Base-by-base conservation (phyloP, 2,113 vertebrate genomes). In the Aramus guarauna region DNA sequence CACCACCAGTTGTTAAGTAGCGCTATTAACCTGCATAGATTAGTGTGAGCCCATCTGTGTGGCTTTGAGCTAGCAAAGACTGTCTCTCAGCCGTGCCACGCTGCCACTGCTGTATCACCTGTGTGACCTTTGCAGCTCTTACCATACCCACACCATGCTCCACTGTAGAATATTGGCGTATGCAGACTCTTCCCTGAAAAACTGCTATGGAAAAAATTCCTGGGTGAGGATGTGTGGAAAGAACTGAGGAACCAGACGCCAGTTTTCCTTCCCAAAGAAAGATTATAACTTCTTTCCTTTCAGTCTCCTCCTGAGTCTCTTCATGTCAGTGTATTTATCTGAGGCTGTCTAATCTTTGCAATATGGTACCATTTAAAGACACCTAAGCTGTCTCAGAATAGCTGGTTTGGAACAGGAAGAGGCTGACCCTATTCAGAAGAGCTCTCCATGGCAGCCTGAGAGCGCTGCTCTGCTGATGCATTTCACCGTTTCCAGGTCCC, bases 91-190 rank as follows among this genome's bases (percentile, higher is more conserved):
- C 26, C 11, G 2, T n/a, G 17, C 30, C 27, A 23, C 4, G 1
- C 6, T 64, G 45, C 19, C 34, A 43, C 22, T 85, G 29, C 43
- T 45, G 5, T 24, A 11, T 17, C 24, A 47, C 7, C 26, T 45
- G 21, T 73, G 50, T 45, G 59, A 77, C 34, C 30, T 43, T 30
- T 9, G 13, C 48, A 72, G 69, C 11, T 36, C 30, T 73, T 73
- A 26, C 7, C 34, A 36, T 22, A 45, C 14, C 19, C 59, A 32
- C 20, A 1, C 9, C 45, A n/a, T 43, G 26, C 29, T 76, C 14
- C 7, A 1, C 3, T 39, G 45, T 14, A 17, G 10, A 67, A 2
- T n/a, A 50, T 4, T 19, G 19, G 13, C n/a, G 8, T 36, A 18
- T 8, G 29, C 34, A 78, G 23, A 12, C n/a, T 52, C 20, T 67